A percentile compares a stretch with the other conserved stretches of the same genome.
Conservation (phyloP, 2,888 invertebrate species). For the Polyploca ridens region DNA sequence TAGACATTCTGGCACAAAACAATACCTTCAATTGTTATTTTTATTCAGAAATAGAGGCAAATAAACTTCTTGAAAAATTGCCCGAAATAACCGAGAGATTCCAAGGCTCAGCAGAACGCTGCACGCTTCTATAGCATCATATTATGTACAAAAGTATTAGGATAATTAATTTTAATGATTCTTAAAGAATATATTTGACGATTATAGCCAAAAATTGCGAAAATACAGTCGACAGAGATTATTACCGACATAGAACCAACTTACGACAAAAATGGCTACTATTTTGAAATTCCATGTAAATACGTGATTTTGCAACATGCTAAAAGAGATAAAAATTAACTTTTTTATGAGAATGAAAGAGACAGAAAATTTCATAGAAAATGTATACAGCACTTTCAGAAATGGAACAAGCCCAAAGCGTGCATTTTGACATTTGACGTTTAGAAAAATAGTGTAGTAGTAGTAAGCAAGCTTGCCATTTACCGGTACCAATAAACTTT, state of each 20-base stretch:
- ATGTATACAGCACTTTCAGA: background rate
- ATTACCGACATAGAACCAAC: constrained; percentile 2
- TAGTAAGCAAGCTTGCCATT: background rate
- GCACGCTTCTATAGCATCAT: background rate
- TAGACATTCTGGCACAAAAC: constrained; percentile 61
- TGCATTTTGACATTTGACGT: constrained; percentile 25
- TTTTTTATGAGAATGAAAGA: background rate
- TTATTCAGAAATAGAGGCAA: constrained; percentile 13
- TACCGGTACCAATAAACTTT: background rate
- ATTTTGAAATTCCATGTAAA: background rate
- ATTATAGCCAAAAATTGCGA: background rate
- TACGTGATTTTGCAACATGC: background rate
- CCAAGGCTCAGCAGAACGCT: background rate
- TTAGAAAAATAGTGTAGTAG: background rate
- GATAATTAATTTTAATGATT: background rate
- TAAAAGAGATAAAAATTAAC: background rate
- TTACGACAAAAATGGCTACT: constrained; percentile 10
- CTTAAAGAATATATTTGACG: background rate
- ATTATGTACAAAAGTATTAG: background rate
- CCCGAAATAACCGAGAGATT: background rate
- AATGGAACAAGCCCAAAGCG: constrained; percentile 18
- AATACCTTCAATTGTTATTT: constrained; percentile 28
- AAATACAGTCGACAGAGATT: background rate
- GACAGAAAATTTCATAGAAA: background rate
- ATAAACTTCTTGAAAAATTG: background rate